Percentiles rank a stretch among this genome's conserved stretches.
These are phyloP conservation scores for Salminus brasiliensis DNA, from an alignment of 2,113 vertebrate genomes.

Conservation along the genomic window DNA sequence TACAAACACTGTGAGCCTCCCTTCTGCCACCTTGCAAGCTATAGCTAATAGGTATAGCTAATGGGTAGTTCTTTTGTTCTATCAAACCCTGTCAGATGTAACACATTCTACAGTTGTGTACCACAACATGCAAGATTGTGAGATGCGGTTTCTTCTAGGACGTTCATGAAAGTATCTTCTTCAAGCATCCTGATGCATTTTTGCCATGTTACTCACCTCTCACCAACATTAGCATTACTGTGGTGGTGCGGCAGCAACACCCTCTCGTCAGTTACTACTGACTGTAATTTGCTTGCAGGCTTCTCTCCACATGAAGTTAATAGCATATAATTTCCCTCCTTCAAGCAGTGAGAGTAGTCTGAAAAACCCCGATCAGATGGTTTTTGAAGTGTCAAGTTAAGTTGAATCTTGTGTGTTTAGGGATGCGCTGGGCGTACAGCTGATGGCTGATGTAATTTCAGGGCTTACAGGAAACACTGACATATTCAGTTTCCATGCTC, in stretches of 20 bases:
- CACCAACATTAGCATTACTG: background rate
- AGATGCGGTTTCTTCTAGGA: no score
- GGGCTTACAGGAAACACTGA: background rate
- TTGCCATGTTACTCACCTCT: no score
- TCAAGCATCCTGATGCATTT: no score
- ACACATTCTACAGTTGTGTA: no score
- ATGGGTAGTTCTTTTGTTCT: no score
- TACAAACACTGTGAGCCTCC: no score
- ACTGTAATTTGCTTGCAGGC: background rate
- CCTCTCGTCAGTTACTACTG: background rate
- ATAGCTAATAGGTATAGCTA: no score
- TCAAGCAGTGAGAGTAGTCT: background rate
- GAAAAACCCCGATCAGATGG: background rate
- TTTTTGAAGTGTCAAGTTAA: background rate
- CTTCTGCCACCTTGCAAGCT: no score
- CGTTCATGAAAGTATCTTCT: no score
- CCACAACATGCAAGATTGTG: no score
- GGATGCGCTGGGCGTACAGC: background rate
- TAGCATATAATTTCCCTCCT: background rate
- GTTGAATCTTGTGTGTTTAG: background rate
- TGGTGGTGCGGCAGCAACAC: background rate
- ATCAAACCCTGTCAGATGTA: no score
- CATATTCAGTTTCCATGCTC: conserved; percentile 7
- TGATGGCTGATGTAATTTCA: background rate
- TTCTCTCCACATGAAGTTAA: conserved; percentile 1